Conservation (phyloP, 1,140 invertebrate species). For the Oscheius sp. region DNA sequence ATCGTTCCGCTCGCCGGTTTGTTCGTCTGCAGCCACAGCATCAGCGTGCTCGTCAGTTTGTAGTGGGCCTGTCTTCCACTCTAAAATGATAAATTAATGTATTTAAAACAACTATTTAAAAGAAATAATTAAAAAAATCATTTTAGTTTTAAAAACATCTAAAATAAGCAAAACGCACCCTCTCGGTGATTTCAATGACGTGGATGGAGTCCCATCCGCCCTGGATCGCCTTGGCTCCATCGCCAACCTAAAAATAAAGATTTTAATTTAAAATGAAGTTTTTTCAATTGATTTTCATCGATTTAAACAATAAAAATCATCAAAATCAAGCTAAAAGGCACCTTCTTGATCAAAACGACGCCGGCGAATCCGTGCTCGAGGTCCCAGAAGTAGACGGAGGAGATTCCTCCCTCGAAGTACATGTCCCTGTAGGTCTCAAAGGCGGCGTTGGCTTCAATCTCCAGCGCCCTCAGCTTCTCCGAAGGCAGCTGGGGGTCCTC, state of each 20-base stretch:
- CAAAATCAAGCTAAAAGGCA: no score
- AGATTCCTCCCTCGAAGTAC: slow-evolving; percentile 98
- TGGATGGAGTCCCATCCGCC: slow-evolving; percentile 99
- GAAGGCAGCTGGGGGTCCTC: slow-evolving; percentile 98
- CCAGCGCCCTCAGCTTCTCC: slow-evolving; percentile 86
- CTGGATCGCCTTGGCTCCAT: slow-evolving; percentile 93
- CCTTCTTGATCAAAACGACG: slow-evolving; percentile 97
- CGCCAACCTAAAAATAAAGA: slow-evolving; percentile 66
- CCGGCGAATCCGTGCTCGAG: slow-evolving; percentile 93
- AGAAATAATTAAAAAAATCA: slow-evolving; percentile 21
- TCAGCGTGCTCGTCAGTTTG: slow-evolving; percentile 96
- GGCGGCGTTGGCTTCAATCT: slow-evolving; percentile 94
- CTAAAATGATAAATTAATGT: slow-evolving; percentile 71
- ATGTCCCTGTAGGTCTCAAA: slow-evolving; percentile 99
- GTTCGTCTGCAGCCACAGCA: slow-evolving; percentile 98
- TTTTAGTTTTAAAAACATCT: slow-evolving; percentile 15
- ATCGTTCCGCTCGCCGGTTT: slow-evolving; percentile 93
- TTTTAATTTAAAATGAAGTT: background rate
- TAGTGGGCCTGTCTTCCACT: slow-evolving; percentile 92
- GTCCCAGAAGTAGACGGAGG: slow-evolving; percentile 98
- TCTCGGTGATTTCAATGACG: slow-evolving; percentile 87
- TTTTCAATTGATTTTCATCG: no score
- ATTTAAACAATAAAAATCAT: no score
- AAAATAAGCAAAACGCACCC: slow-evolving; percentile 1
- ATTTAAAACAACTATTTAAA: slow-evolving; percentile 40